phyloP scores from a whole-genome alignment of 2,113 vertebrate genomes.

The Thalassoma bifasciatum region DNA sequence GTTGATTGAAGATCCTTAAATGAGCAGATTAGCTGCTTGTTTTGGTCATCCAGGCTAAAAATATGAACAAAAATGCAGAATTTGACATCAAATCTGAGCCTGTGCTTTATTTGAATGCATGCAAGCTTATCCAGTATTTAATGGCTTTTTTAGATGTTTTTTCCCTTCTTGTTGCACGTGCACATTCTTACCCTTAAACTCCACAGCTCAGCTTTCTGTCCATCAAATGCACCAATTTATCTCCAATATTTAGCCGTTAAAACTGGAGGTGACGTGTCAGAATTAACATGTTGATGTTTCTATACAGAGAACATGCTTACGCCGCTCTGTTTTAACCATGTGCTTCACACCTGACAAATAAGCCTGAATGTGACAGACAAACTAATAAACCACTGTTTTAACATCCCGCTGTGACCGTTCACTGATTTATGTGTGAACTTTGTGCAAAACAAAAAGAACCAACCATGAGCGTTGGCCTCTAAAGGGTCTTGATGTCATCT shows the following conservation, averaged over 20 bases:
- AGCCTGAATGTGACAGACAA: background rate
- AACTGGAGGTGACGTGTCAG: slow-evolving; percentile 29
- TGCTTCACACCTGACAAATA: background rate
- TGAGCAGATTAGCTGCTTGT: too few relatives aligned
- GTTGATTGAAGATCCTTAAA: too few relatives aligned
- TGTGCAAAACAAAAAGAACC: background rate
- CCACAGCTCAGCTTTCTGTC: background rate
- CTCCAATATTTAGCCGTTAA: slow-evolving; percentile 27
- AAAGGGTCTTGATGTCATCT: too few relatives aligned
- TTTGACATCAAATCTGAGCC: too few relatives aligned
- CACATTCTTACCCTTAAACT: background rate
- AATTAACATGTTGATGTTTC: slow-evolving; percentile 14
- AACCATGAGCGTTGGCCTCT: background rate
- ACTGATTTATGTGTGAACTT: background rate
- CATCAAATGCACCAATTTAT: background rate
- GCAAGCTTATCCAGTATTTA: too few relatives aligned
- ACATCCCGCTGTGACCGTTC: background rate
- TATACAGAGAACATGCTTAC: background rate
- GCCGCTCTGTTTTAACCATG: background rate
- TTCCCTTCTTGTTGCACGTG: too few relatives aligned
- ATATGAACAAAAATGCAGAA: too few relatives aligned
- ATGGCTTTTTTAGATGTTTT: too few relatives aligned
- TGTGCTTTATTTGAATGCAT: too few relatives aligned
- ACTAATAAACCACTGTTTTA: background rate
- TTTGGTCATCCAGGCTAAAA: too few relatives aligned